phyloP scores from a whole-genome alignment of 2,797 vertebrate species.

The Poeciliopsis gracilis region DNA sequence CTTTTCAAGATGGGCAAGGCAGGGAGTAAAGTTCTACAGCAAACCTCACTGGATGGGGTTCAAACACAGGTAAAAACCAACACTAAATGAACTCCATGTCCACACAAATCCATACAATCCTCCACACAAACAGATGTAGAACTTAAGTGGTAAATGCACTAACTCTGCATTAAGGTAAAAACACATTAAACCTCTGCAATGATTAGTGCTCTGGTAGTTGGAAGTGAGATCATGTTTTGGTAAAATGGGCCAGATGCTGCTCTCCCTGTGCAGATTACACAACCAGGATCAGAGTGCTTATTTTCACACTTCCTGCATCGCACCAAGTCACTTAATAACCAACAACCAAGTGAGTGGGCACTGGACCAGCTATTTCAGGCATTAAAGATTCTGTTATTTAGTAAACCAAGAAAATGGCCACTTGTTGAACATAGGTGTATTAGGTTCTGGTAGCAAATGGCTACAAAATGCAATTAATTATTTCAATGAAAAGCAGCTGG shows the following conservation, averaged over 20 bases:
- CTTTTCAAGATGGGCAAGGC: slow-evolving; percentile 72
- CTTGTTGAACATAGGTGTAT: slow-evolving; percentile 20
- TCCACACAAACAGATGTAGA: not conserved
- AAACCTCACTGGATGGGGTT: slow-evolving; percentile 74
- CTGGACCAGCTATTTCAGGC: slow-evolving; percentile 11
- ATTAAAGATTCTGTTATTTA: slow-evolving; percentile 46
- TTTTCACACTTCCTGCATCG: slow-evolving; percentile 56
- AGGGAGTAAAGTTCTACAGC: slow-evolving; percentile 75
- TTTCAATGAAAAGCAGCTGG: not conserved
- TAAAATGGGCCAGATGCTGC: slow-evolving; percentile 47
- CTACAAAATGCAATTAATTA: not conserved
- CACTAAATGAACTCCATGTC: not conserved
- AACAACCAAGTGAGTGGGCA: slow-evolving; percentile 37
- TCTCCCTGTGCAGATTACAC: slow-evolving; percentile 56
- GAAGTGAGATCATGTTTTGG: slow-evolving; percentile 14
- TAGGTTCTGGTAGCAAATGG: slow-evolving; percentile 4
- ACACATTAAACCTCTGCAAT: slow-evolving; percentile 11
- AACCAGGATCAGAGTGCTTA: slow-evolving; percentile 63
- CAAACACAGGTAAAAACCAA: slow-evolving; percentile 67
- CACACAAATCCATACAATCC: not conserved
- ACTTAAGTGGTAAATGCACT: not conserved
- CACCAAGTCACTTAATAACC: slow-evolving; percentile 43
- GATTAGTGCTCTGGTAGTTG: not conserved
- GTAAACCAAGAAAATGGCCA: slow-evolving; percentile 14
- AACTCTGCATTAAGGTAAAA: not conserved